Evolutionary conservation across 2,113 vertebrate genomes (phyloP).

Genomic region (Leptobrachium ailaonicum): DNA sequence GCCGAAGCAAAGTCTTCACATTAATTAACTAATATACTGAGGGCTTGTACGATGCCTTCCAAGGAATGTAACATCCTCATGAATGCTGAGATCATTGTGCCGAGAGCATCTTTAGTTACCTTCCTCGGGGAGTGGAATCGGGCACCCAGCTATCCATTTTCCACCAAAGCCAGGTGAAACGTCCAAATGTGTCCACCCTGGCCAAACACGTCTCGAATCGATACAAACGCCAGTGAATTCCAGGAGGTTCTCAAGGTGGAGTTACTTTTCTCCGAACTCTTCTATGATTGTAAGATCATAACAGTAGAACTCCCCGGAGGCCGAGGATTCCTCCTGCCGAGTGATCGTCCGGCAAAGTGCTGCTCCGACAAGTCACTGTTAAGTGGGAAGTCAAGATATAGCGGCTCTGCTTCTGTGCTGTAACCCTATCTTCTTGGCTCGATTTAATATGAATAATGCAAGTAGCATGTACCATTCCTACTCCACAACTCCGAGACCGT

Average conservation of each 20-base stretch:
- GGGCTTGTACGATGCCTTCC: constrained; percentile 10
- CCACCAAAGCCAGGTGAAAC: neutral
- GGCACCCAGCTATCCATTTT: constrained; percentile 3
- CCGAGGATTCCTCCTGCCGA: neutral
- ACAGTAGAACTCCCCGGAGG: neutral
- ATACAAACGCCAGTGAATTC: too few relatives aligned
- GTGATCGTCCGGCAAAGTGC: constrained; percentile 39
- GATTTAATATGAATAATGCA: constrained; percentile 85
- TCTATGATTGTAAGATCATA: too few relatives aligned
- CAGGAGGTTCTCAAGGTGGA: neutral
- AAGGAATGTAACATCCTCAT: constrained; percentile 11
- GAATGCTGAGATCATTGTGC: constrained; percentile 11
- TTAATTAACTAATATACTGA: constrained; percentile 42
- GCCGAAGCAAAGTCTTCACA: constrained; percentile 26
- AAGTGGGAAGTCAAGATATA: constrained; percentile 64
- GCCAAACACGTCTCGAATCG: too few relatives aligned
- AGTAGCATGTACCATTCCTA: constrained; percentile 70
- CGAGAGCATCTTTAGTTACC: constrained; percentile 33
- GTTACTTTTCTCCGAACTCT: too few relatives aligned
- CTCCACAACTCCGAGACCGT: constrained; percentile 76
- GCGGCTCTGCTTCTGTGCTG: constrained; percentile 66
- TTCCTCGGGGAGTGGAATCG: neutral
- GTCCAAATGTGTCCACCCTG: neutral
- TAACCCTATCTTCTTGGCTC: constrained; percentile 80
- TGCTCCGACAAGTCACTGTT: constrained; percentile 27